Conservation (phyloP, 2,797 vertebrate species). For the Acrocephalus scirpaceus region DNA sequence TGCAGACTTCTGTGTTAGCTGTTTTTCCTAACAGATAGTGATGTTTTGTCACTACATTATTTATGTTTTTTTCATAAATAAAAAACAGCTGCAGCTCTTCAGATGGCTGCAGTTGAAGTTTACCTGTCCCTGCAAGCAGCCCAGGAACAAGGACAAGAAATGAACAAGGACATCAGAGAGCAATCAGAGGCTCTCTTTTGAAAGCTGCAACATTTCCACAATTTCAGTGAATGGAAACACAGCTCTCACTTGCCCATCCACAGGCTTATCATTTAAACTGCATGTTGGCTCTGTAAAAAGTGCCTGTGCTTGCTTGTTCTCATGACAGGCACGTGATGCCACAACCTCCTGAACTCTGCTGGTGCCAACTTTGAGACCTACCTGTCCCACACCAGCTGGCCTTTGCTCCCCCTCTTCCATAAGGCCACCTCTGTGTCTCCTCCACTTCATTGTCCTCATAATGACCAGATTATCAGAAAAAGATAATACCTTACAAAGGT, state of each 20-base stretch:
- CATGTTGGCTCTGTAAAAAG: not conserved
- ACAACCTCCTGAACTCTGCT: not conserved
- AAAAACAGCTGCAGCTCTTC: not conserved
- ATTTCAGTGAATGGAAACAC: not conserved
- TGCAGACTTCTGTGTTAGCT: not conserved
- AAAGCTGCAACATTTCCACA: rapidly evolving
- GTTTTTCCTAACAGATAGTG: not conserved
- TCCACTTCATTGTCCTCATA: rapidly evolving
- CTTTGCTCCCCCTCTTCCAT: not conserved
- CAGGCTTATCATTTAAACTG: not conserved
- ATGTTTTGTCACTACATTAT: not conserved
- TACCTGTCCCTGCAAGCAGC: not conserved
- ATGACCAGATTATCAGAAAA: too few species aligned
- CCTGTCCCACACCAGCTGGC: not conserved
- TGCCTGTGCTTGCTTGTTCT: rapidly evolving
- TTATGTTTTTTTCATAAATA: not conserved
- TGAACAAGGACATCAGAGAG: not conserved
- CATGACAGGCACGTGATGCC: rapidly evolving
- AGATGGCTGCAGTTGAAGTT: not conserved
- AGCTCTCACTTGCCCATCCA: not conserved
- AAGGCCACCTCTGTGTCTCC: not conserved
- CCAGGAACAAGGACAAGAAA: too few species aligned
- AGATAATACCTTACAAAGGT: too few species aligned
- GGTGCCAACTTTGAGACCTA: rapidly evolving
- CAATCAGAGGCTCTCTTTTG: not conserved